Base-by-base conservation (phyloP, 2,888 invertebrate species). In the Elysia crispata region DNA sequence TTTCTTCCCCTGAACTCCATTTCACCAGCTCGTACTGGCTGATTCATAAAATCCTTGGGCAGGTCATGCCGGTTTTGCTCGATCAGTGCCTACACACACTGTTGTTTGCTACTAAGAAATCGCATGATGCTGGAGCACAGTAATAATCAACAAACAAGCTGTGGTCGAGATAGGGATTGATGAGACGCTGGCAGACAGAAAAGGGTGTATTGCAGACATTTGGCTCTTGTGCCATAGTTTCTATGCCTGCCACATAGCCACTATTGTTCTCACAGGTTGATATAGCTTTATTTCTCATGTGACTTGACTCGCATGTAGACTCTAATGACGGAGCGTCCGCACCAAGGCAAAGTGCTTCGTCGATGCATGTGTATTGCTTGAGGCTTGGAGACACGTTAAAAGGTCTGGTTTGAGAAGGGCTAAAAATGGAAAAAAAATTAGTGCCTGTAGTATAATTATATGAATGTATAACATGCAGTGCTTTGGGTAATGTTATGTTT, bases 101-200 rank as follows among this genome's bases (percentile, higher is more conserved):
- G 74, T 77, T 50, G 6, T 11, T 25, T 30, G 60, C 73, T 30
- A 33, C 20, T 25, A 77, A 60, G 5, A 3, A 23, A 5, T 62
- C 18, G 18, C 49, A 62, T 30, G 78, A 25, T 1, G 28, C 41
- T 11, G 81, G 81, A 54, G 33, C 31, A n/a, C 69, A 70, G 23
- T 75, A 81, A 28, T 81, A 81, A 54, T 81, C 81, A 25, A 54
- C 76, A 69, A 54, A 81, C 1, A 81, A 33, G 18, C n/a, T 31
- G 75, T 66, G 15, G 28, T 30, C 25, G 3, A 41, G 30, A 0
- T 50, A 30, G 8, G 79, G 74, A 30, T 62, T 13, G 18, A 66
- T 64, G 18, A 70, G 60, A 18, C 76, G 20, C 20, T 23, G 50
- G 41, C 49, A 30, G 1, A 76, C 75, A 41, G 70, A 6, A 15